A percentile compares a stretch with the other conserved stretches of the same genome.
Evolutionary conservation across 2,888 invertebrate genomes (phyloP).

Genomic region (Tuberolachnus salignus): DNA sequence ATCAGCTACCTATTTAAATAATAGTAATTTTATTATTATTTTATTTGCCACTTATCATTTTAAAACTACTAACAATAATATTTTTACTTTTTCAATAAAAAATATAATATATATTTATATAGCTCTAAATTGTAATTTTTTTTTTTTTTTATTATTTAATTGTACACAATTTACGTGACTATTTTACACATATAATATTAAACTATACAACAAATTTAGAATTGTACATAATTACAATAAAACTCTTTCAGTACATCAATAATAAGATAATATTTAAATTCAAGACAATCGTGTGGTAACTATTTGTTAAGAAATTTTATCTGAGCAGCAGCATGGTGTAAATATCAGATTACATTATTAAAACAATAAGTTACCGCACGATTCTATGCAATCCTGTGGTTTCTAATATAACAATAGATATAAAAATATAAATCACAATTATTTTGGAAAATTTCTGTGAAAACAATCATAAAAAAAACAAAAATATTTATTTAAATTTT

Average conservation of each 20-base stretch:
- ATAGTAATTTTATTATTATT: not conserved
- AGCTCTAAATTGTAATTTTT: no score
- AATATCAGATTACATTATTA: no score
- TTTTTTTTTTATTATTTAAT: not conserved
- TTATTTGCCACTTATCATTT: not conserved
- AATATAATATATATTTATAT: conserved; percentile 9
- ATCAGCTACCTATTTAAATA: conserved; percentile 15
- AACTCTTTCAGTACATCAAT: conserved; percentile 19
- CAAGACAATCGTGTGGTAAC: conserved; percentile 36
- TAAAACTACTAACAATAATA: conserved; percentile 29
- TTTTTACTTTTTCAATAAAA: conserved; percentile 9
- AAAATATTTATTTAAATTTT: not conserved
- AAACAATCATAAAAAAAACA: conserved; percentile 4
- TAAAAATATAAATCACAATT: conserved; percentile 56
- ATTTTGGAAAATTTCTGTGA: conserved; percentile 33
- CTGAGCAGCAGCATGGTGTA: conserved; percentile 28
- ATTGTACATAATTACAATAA: conserved; percentile 29
- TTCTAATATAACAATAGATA: no score
- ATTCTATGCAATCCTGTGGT: no score
- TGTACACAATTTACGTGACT: conserved; percentile 2
- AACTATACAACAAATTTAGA: not conserved
- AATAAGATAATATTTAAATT: not conserved
- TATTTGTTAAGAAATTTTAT: conserved; percentile 25
- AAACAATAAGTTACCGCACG: no score
- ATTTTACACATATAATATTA: conserved; percentile 17